phyloP scores from a whole-genome alignment of 2,113 vertebrate genomes.

The Oncorhynchus masou region DNA sequence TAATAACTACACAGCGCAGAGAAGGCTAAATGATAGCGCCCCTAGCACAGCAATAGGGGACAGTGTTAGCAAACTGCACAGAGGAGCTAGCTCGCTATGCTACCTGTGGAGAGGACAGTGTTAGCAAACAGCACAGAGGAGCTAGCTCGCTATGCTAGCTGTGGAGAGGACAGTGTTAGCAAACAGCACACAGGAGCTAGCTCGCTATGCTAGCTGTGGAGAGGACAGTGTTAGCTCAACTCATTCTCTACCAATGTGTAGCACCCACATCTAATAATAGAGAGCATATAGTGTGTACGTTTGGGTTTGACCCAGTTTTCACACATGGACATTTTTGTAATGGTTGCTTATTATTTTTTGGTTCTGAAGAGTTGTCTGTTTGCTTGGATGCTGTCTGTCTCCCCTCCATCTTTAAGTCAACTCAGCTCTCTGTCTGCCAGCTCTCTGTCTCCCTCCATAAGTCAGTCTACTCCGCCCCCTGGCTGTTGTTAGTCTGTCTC shows the following conservation, averaged over 20 bases:
- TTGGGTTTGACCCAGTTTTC: too few relatives aligned
- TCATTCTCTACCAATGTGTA: background rate
- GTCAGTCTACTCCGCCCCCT: too few relatives aligned
- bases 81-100: too few relatives aligned
- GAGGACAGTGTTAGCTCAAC: background rate
- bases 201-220: background rate
- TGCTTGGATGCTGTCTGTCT: slow-evolving; percentile 9
- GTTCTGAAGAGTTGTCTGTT: background rate
- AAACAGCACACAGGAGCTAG: background rate
- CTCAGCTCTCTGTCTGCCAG: slow-evolving; percentile 32
- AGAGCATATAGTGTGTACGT: too few relatives aligned
- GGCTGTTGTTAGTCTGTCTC: too few relatives aligned
- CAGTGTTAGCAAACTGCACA: too few relatives aligned
- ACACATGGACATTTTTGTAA: background rate
- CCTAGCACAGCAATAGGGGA: background rate
- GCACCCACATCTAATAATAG: background rate
- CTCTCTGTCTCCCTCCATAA: slow-evolving; percentile 33
- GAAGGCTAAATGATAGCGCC: too few relatives aligned
- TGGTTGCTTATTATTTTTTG: background rate
- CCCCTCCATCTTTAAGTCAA: slow-evolving; percentile 54
- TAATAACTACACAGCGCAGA: too few relatives aligned
- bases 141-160: background rate
- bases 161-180: background rate
- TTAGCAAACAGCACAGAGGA: background rate
- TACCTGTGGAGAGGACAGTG: background rate